Percentiles rank a stretch among this genome's conserved stretches.
Evolutionary conservation across 1,140 invertebrate species (phyloP).

Genomic region (Zophobas morio): DNA sequence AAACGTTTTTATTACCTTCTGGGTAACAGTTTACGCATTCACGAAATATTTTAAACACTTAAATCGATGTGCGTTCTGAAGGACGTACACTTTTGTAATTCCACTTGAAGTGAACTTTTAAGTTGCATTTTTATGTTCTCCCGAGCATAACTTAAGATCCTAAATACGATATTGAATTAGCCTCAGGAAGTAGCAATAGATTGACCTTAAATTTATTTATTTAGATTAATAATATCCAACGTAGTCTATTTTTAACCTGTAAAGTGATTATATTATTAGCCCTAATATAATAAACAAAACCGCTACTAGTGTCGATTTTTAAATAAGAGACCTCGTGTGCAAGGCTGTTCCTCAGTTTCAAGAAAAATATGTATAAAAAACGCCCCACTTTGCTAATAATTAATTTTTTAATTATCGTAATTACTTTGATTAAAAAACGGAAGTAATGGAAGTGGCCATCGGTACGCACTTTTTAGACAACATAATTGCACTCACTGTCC

Average conservation of each 20-base stretch:
- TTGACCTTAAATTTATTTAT: constrained; percentile 45
- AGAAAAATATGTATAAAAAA: too few species aligned
- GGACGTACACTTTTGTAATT: not conserved
- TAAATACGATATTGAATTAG: constrained; percentile 4
- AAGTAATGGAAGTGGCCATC: too few species aligned
- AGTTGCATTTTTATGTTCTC: not conserved
- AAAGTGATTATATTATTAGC: constrained; percentile 29
- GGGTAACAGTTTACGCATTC: not conserved
- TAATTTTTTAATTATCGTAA: too few species aligned
- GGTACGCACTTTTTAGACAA: too few species aligned
- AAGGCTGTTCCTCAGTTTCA: not conserved
- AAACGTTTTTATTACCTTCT: too few species aligned
- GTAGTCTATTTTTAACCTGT: constrained; percentile 42
- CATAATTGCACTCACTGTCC: too few species aligned
- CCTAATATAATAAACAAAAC: constrained; percentile 42
- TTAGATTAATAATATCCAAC: constrained; percentile 34
- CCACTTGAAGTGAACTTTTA: constrained; percentile 2
- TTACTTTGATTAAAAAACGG: too few species aligned
- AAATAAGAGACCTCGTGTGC: constrained; percentile 22
- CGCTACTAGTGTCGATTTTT: constrained; percentile 8
- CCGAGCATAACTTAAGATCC: not conserved
- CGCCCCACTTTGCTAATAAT: too few species aligned
- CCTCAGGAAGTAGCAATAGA: constrained; percentile 34
- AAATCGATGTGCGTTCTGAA: not conserved
- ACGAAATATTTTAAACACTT: not conserved